Evolutionary conservation across 2,888 invertebrate genomes (phyloP).

Genomic region (Megaustenia siamemsis): DNA sequence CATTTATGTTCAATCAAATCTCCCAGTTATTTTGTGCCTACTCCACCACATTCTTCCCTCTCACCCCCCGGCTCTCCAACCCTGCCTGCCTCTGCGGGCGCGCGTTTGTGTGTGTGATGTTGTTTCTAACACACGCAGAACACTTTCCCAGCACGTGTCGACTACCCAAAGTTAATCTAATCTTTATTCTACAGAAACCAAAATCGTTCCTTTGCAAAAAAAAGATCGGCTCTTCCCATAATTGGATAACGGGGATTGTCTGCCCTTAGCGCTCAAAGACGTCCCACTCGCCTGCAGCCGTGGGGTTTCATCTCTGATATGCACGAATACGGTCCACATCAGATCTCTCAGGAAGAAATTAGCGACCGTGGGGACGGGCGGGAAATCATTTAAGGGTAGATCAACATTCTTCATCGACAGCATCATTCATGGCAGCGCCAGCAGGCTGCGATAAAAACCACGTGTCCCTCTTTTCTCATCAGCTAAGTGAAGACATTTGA

Average conservation of each 20-base stretch:
- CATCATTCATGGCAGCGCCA: conserved; percentile 21
- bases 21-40: not conserved
- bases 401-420: conserved; percentile 40
- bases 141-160: conserved; percentile 33
- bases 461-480: conserved; percentile 40
- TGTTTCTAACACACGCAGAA: not conserved
- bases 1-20: not conserved
- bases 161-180: conserved; percentile 36
- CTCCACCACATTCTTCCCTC: not conserved
- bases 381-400: conserved; percentile 41
- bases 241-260: conserved; percentile 44
- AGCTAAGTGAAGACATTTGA: conserved; percentile 49
- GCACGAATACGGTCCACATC: conserved; percentile 8
- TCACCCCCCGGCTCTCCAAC: not conserved
- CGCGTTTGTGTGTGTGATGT: not conserved
- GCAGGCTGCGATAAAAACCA: conserved; percentile 24
- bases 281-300: conserved; percentile 19
- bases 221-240: conserved; percentile 42
- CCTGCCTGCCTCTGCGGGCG: not conserved
- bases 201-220: conserved; percentile 41
- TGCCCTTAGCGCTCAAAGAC: conserved; percentile 35
- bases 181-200: conserved; percentile 33
- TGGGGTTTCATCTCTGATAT: conserved; percentile 19
- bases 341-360: conserved; percentile 40
- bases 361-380: conserved; percentile 21